Conservation (phyloP, 2,888 invertebrate species). For the Acleris emargana region DNA sequence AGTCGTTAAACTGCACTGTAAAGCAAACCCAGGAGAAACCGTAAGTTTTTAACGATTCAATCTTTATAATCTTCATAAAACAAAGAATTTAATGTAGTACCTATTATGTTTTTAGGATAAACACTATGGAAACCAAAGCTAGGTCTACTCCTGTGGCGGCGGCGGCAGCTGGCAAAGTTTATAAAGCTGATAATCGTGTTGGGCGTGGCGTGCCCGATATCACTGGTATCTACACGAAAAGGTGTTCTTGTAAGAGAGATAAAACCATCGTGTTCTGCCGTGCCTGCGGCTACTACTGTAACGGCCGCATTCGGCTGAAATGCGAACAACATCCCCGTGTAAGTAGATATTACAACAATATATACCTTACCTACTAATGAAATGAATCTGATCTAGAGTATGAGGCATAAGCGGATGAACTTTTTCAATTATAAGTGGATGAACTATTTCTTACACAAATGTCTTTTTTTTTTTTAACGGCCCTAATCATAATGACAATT, state of each 20-base stretch:
- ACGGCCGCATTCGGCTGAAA: constrained; percentile 72
- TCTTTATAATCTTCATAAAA: no score
- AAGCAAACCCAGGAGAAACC: no score
- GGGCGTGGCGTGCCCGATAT: constrained; percentile 74
- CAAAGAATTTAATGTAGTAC: no score
- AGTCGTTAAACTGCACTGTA: no score
- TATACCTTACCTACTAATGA: background rate
- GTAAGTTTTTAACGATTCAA: no score
- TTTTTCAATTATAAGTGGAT: no score
- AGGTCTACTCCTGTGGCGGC: constrained; percentile 65
- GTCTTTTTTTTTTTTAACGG: no score
- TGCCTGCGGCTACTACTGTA: constrained; percentile 73
- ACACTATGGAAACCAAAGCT: constrained; percentile 48
- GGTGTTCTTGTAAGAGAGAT: constrained; percentile 68
- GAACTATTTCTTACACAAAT: no score
- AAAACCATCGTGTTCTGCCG: constrained; percentile 76
- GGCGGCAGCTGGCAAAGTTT: constrained; percentile 64
- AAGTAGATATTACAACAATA: constrained; percentile 43
- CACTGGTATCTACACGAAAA: constrained; percentile 53
- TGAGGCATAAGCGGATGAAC: no score
- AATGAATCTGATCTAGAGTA: background rate
- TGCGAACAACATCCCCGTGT: constrained; percentile 74
- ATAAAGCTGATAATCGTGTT: constrained; percentile 54
- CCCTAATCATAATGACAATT: no score
- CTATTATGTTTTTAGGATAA: no score